Conservation (phyloP, 2,888 invertebrate species). For the Ptilodon capucinus region DNA sequence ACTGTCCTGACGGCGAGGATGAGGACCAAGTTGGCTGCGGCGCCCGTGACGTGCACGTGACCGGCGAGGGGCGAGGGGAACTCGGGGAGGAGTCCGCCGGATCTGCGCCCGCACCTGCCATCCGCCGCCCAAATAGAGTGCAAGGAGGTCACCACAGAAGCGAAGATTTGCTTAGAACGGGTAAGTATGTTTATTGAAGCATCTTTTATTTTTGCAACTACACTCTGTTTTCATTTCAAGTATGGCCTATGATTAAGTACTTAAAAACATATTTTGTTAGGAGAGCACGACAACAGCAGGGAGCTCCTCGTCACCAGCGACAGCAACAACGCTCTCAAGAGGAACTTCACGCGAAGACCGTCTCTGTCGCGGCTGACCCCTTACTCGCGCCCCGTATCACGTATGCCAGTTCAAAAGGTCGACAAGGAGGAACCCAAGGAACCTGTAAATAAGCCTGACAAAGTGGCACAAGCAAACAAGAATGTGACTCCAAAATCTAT, state of each 20-base stretch:
- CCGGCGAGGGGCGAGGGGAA: slow-evolving; percentile 30
- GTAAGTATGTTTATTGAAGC: slow-evolving; percentile 18
- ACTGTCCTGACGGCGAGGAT: slow-evolving; percentile 71
- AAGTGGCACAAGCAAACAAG: slow-evolving; percentile 9
- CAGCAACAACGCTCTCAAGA: slow-evolving; percentile 58
- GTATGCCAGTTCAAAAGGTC: slow-evolving; percentile 5
- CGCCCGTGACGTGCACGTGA: slow-evolving; percentile 17
- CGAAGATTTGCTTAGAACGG: slow-evolving; percentile 16
- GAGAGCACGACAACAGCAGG: slow-evolving; percentile 82
- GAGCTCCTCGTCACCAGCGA: slow-evolving; percentile 84
- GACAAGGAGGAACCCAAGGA: slow-evolving; percentile 7
- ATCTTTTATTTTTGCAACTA: background rate
- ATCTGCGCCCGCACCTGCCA: slow-evolving; percentile 65
- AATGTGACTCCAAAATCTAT: slow-evolving; percentile 17
- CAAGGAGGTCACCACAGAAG: slow-evolving; percentile 23
- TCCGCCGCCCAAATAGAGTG: slow-evolving; percentile 53
- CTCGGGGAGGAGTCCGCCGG: slow-evolving; percentile 66
- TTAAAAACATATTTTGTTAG: slow-evolving; percentile 38
- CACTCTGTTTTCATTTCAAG: too few relatives aligned
- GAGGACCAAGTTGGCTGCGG: slow-evolving; percentile 50
- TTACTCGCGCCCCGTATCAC: slow-evolving; percentile 37
- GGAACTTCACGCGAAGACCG: slow-evolving; percentile 66
- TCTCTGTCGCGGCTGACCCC: slow-evolving; percentile 60
- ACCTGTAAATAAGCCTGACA: slow-evolving; percentile 12
- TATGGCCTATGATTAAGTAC: too few relatives aligned